Evolutionary conservation across 2,113 vertebrate species (phyloP).

Genomic region (Oreamnos americanus): DNA sequence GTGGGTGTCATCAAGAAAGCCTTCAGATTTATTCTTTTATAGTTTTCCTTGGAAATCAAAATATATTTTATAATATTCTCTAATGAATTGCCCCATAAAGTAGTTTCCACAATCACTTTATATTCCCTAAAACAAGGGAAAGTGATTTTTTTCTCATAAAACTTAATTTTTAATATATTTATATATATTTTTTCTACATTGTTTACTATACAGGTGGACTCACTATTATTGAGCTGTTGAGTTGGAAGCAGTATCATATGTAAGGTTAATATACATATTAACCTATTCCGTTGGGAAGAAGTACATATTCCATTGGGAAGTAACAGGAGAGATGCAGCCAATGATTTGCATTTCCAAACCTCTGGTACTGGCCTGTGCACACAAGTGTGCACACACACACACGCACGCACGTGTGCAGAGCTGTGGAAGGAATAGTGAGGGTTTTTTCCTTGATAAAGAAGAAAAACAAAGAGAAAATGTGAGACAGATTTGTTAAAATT

Average conservation of each 20-base stretch:
- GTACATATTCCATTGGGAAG: background rate
- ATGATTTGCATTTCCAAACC: background rate
- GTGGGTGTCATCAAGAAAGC: background rate
- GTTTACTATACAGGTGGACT: background rate
- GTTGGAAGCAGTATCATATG: background rate
- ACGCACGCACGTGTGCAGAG: fast-evolving
- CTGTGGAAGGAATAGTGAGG: background rate
- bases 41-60: background rate
- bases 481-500: background rate
- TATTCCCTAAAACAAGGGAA: background rate
- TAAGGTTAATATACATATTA: background rate
- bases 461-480: background rate
- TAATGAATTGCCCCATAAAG: background rate
- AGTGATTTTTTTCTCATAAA: background rate
- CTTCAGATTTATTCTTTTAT: background rate
- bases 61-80: background rate
- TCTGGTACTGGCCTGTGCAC: background rate
- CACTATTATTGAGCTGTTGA: background rate
- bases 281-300: background rate
- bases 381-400: fast-evolving
- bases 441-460: background rate
- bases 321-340: background rate
- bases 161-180: background rate
- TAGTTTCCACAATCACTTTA: background rate
- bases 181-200: background rate